These are phyloP conservation scores for Chlorops oryzae DNA, from an alignment of 1,140 invertebrate species.

Conservation along the genomic window DNA sequence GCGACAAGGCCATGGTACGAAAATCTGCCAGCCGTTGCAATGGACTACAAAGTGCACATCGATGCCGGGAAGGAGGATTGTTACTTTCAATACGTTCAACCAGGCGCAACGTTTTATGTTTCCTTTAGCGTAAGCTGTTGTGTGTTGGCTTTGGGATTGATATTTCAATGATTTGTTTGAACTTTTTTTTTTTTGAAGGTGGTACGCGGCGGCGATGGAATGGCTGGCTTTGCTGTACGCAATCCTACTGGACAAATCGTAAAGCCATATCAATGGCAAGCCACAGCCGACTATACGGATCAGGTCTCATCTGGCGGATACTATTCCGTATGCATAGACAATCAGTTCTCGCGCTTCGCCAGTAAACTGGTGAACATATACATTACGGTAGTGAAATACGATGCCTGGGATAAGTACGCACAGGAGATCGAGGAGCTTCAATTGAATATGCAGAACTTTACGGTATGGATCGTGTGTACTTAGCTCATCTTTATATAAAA, in stretches of 20 bases:
- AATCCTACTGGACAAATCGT: slow-evolving; percentile 78
- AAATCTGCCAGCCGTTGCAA: slow-evolving; percentile 78
- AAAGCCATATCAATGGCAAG: slow-evolving; percentile 83
- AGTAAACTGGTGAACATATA: slow-evolving; percentile 90
- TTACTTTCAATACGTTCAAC: slow-evolving; percentile 88
- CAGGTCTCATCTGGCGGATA: slow-evolving; percentile 71
- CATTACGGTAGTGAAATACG: slow-evolving; percentile 86
- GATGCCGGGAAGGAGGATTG: slow-evolving; percentile 92
- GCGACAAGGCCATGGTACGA: slow-evolving; percentile 61
- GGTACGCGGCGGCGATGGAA: slow-evolving; percentile 82
- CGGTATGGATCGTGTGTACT: slow-evolving; percentile 53
- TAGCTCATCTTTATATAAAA: neutral
- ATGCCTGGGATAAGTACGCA: slow-evolving; percentile 88
- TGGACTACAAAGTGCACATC: slow-evolving; percentile 92
- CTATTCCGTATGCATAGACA: slow-evolving; percentile 92
- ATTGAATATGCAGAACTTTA: slow-evolving; percentile 85
- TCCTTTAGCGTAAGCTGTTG: slow-evolving; percentile 72
- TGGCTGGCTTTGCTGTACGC: slow-evolving; percentile 84
- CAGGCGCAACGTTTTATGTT: slow-evolving; percentile 86
- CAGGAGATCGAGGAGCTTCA: slow-evolving; percentile 84
- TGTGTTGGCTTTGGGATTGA: no score
- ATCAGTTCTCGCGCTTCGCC: slow-evolving; percentile 88
- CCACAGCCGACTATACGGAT: slow-evolving; percentile 82
- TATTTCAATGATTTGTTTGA: slow-evolving; percentile 4
- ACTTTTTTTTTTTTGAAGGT: slow-evolving; percentile 55